Base-by-base conservation (phyloP, 2,797 vertebrate species). In the Poeciliopsis gracilis region DNA sequence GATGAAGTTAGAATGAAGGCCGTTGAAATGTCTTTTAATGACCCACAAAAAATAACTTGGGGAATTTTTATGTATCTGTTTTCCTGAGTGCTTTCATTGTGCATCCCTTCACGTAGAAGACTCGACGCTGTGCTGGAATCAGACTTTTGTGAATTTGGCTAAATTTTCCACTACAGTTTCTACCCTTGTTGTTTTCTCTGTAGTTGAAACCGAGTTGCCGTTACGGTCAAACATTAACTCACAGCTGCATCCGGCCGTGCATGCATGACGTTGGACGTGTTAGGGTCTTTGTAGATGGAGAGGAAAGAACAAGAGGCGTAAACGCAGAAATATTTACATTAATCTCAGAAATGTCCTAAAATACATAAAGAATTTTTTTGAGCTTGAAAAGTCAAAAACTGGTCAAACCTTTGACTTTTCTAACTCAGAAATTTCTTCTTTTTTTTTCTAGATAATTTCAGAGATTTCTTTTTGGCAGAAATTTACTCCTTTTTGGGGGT, bases 201-300 rank as follows among this genome's bases (percentile, higher is more conserved):
- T 28, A 36, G 49, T 13, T 67, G 0, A 67, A 70, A 41, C 9
- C 46, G 20, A 41, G 72, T 33, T 61, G n/a, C 4, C 53, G 43
- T 66, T 36, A 61, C 9, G 9, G 75, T 88, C 55, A 79, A 89
- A 77, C 69, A 83, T 76, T 73, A 78, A 79, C 38, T 36, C 7
- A 5, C n/a, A 13, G 15, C 61, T 49, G 36, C 38, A 43, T 36
- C 36, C 67, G 15, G 46, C 36, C 6, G 66, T 3, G 49, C 49
- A 51, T 23, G 49, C 8, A 51, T 51, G 49, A 51, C 6, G 6
- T 20, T 49, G 18, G 47, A 49, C 20, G 2, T 51, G 23, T 51
- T 51, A 51, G 2, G 7, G 2, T 20, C 2, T 1, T 51, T 51
- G 20, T 51, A 23, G 49, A 51, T 9, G 49, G 2, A 51, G 49